Evolutionary conservation across 2,888 invertebrate species (phyloP), one percentile per base, ranked within the genome.

Genomic region (Ophioninae sp.): DNA sequence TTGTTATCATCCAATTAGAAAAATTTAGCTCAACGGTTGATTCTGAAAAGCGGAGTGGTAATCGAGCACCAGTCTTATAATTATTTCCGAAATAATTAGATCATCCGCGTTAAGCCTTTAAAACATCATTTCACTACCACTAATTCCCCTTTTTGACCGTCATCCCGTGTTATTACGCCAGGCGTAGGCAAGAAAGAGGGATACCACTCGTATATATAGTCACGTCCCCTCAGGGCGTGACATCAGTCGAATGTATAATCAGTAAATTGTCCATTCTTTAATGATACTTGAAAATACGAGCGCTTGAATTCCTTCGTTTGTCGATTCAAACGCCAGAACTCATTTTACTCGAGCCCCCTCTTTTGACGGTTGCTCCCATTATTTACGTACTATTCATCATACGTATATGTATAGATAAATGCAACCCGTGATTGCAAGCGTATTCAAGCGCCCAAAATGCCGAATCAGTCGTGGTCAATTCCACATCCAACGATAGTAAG

Each of bases 361-460:
- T 57, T 17, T 62, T 21, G 20, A 10, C 13, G 39, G 64, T 61
- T 50, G 57, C 59, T 7, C 37, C 64, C 21, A 79, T 65, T 59
- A 74, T 82, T 74, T 82, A 68, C 62, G 39, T 59, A 44, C 41
- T 23, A 39, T 10, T 21, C 67, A 21, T 41, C 37, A n/a, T 44
- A 50, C 30, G 7, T 23, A 30, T 30, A 13, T 44, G 23, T 30
- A 30, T n/a, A 56, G n/a, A 21, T 37, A 74, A 44, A 62, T n/a
- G 56, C 37, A 59, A 74, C 30, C 44, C 62, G 79, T 84, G 79
- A 84, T 84, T 81, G 64, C 79, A 64, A 59, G 79, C 70, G 76
- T 73, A 84, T 84, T 84, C 67, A 81, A 61, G 61, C 79, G 73
- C 62, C 57, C 72, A 67, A 84, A 84, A 76, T 76, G 84, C 79